Conservation (phyloP, 2,797 vertebrate species). For the Poeciliopsis gracilis region DNA sequence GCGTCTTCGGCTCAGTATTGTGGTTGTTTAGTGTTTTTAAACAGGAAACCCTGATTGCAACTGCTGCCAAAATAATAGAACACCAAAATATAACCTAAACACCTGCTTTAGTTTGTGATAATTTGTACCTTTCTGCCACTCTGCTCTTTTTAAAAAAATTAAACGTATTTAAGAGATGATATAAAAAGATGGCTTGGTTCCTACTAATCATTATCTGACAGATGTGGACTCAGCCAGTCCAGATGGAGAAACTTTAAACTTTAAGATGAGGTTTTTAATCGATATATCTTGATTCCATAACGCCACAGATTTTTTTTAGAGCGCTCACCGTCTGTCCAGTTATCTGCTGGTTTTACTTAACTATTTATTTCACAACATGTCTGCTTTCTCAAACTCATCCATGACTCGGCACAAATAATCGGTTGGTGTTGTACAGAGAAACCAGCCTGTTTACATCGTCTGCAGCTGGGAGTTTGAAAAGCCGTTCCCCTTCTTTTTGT, state of each 20-base stretch:
- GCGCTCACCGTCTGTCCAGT: not conserved
- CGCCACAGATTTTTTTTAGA: not conserved
- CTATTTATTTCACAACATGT: slow-evolving; percentile 5
- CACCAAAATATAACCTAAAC: not conserved
- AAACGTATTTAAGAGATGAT: not conserved
- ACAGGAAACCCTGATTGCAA: not conserved
- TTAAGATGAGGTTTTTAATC: not conserved
- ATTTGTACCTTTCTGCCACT: not conserved
- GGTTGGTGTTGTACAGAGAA: slow-evolving; percentile 98
- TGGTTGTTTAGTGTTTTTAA: slow-evolving; percentile 69
- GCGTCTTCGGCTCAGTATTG: slow-evolving; percentile 60
- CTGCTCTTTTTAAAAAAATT: not conserved
- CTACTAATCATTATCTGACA: not conserved
- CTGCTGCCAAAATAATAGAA: not conserved
- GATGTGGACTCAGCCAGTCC: not conserved
- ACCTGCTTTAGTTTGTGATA: not conserved
- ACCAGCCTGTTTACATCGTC: slow-evolving; percentile 90
- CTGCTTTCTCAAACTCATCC: slow-evolving; percentile 24
- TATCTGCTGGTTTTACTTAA: slow-evolving; percentile 16
- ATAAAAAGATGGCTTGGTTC: not conserved
- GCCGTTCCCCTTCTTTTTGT: not conserved
- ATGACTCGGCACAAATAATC: slow-evolving; percentile 66
- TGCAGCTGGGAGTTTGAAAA: slow-evolving; percentile 53
- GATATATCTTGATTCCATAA: not conserved
- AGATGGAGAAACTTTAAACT: not conserved